These are phyloP conservation scores for Hemaris fuciformis DNA, from an alignment of 2,888 invertebrate genomes.

Conservation along the genomic window DNA sequence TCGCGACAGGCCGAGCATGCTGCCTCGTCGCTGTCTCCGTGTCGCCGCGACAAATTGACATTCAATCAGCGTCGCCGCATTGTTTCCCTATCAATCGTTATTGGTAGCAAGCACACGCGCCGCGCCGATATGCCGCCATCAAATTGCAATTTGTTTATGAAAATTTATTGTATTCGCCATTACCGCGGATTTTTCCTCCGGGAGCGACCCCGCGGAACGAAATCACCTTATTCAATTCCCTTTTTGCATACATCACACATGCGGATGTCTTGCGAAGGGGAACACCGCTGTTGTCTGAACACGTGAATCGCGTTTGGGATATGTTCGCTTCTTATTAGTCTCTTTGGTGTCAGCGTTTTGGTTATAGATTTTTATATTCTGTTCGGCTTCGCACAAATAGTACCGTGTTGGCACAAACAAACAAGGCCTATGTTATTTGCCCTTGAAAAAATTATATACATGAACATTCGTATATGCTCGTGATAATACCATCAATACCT, in stretches of 20 bases:
- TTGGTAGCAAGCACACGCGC: constrained; percentile 73
- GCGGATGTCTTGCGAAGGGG: constrained; percentile 65
- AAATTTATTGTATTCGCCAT: constrained; percentile 82
- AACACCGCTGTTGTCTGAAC: constrained; percentile 76
- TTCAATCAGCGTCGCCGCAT: constrained; percentile 79
- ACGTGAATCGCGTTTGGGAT: constrained; percentile 78
- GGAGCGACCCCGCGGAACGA: constrained; percentile 75
- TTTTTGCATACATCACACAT: constrained; percentile 81
- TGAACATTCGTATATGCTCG: too few relatives aligned
- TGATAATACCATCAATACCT: too few relatives aligned
- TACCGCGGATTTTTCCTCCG: constrained; percentile 79
- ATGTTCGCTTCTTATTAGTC: constrained; percentile 78
- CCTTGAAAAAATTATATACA: too few relatives aligned
- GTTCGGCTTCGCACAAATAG: background rate
- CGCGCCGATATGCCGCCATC: constrained; percentile 72
- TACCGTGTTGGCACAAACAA: background rate
- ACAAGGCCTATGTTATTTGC: too few relatives aligned
- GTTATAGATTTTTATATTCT: constrained; percentile 58
- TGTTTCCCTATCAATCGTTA: constrained; percentile 81
- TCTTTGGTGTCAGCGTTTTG: constrained; percentile 43
- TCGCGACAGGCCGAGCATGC: constrained; percentile 44
- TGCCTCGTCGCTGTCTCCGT: constrained; percentile 18
- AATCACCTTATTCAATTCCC: constrained; percentile 82
- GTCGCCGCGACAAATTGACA: constrained; percentile 66
- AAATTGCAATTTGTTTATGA: constrained; percentile 82